Evolutionary conservation across 2,888 invertebrate species (phyloP).

Genomic region (Melanostoma scalare): DNA sequence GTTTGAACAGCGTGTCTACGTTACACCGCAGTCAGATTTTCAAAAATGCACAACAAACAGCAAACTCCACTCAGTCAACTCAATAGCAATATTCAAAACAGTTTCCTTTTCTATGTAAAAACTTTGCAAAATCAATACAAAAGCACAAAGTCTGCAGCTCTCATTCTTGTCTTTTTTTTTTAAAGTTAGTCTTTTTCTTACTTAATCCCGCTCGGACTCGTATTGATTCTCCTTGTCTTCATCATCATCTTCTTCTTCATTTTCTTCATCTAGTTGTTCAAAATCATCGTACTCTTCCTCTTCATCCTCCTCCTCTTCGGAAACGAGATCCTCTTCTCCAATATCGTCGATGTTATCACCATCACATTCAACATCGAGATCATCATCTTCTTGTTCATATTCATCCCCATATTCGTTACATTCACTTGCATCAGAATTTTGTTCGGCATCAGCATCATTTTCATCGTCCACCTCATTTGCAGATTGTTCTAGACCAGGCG

Average conservation of each 20-base stretch:
- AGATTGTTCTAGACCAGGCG: constrained; percentile 14
- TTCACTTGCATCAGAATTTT: constrained; percentile 72
- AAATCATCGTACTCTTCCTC: constrained; percentile 53
- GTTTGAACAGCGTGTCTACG: too few species aligned
- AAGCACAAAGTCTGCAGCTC: constrained; percentile 33
- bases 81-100: constrained; percentile 11
- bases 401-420: constrained; percentile 70
- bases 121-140: constrained; percentile 8
- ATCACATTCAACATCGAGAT: constrained; percentile 43
- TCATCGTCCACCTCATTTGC: constrained; percentile 53
- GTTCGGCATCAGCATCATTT: constrained; percentile 72
- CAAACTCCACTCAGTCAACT: too few species aligned
- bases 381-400: constrained; percentile 58
- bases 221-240: constrained; percentile 54
- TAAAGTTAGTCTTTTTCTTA: constrained; percentile 7
- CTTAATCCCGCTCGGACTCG: constrained; percentile 46
- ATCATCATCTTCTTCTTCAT: constrained; percentile 60
- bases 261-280: constrained; percentile 35
- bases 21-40: too few species aligned
- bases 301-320: constrained; percentile 34
- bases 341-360: constrained; percentile 35
- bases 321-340: constrained; percentile 23
- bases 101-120: neutral
- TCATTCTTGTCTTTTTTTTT: neutral
- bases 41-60: too few species aligned